Percentiles rank a stretch among this genome's conserved stretches.
These are phyloP conservation scores for Prolemur simus DNA, from an alignment of 2,113 vertebrate species.

Conservation along the genomic window DNA sequence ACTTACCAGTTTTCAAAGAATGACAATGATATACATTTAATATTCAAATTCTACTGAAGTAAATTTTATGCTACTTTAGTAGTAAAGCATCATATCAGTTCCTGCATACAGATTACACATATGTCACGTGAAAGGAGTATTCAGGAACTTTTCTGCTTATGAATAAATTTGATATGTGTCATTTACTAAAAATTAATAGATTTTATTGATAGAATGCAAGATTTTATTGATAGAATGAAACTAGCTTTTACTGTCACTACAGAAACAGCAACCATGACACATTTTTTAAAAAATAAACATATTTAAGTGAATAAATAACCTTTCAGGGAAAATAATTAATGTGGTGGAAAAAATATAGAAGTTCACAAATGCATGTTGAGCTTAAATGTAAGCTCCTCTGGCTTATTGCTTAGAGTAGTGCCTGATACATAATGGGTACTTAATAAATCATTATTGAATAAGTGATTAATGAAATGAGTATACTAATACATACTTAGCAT, in stretches of 20 bases:
- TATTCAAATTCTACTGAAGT: not conserved
- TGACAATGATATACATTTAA: not conserved
- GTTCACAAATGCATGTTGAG: not conserved
- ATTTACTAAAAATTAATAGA: not conserved
- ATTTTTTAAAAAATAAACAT: not conserved
- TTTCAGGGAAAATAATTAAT: not conserved
- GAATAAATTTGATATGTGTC: not conserved
- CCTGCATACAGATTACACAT: not conserved
- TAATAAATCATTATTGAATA: not conserved
- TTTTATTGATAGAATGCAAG: not conserved
- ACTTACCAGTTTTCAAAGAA: slow-evolving; percentile 17
- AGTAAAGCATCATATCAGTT: not conserved
- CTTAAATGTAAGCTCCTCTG: not conserved
- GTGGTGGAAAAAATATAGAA: not conserved
- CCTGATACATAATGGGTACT: not conserved
- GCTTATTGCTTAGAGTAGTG: not conserved
- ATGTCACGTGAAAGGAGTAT: not conserved
- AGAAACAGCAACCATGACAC: not conserved
- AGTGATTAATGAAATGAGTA: not conserved
- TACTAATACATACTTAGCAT: not conserved
- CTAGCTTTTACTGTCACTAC: not conserved
- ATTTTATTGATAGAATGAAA: not conserved
- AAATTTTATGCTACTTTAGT: not conserved
- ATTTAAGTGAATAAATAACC: not conserved
- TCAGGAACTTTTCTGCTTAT: not conserved